These are phyloP conservation scores for Ellobium chinense DNA, from an alignment of 2,888 invertebrate species.

Conservation along the genomic window DNA sequence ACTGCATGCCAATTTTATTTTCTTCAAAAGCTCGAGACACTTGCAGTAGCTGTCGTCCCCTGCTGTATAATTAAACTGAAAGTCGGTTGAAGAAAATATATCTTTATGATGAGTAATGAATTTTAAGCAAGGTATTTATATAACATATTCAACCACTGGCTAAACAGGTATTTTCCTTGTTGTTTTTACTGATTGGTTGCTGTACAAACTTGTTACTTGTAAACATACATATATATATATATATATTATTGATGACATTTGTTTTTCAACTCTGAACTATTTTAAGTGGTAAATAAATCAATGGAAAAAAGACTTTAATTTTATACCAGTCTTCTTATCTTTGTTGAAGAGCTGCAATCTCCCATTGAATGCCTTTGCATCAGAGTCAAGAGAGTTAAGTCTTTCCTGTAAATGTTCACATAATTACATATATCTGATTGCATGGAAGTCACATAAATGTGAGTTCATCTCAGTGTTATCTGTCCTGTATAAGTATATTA, in stretches of 20 bases:
- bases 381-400: slow-evolving; percentile 3
- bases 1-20: not conserved
- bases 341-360: slow-evolving; percentile 31
- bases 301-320: not conserved
- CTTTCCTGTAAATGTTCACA: not conserved
- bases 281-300: not conserved
- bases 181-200: not conserved
- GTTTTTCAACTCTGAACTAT: not conserved
- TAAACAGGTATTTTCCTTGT: not conserved
- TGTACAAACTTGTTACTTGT: not conserved
- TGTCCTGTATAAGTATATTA: not conserved
- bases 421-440: not conserved
- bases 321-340: slow-evolving; percentile 6
- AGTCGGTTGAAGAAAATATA: not conserved
- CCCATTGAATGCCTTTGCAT: slow-evolving; percentile 29
- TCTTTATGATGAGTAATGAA: not conserved
- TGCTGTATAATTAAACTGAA: not conserved
- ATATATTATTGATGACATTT: not conserved
- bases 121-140: not conserved
- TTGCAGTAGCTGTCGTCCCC: not conserved
- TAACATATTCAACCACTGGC: not conserved
- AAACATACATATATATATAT: slow-evolving; percentile 9
- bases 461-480: not conserved
- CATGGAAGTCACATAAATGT: not conserved
- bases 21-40: not conserved